Percentiles rank a stretch among this genome's conserved stretches.
phyloP scores from a whole-genome alignment of 23 tunicate species.

The Trididemnum clinides region DNA sequence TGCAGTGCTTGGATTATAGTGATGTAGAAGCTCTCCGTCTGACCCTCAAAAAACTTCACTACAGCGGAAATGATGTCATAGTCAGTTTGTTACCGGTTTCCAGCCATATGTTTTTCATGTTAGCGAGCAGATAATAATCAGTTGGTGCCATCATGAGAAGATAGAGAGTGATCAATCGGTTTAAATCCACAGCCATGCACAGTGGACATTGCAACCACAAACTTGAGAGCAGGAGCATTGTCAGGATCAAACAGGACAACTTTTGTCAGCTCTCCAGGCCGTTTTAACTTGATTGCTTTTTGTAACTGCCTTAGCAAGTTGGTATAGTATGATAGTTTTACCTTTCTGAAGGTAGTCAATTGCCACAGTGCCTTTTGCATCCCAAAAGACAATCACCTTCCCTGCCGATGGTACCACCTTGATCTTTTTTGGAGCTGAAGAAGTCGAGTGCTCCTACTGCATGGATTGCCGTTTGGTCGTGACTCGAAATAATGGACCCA shows the following conservation, averaged over 20 bases:
- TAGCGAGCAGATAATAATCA: background rate
- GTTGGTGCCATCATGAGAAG: too few species aligned
- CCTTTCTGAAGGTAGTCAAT: background rate
- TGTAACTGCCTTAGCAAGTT: too few species aligned
- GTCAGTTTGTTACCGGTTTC: background rate
- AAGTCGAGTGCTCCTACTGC: too few species aligned
- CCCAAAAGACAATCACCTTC: background rate
- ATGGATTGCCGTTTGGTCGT: background rate
- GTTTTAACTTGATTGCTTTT: too few species aligned
- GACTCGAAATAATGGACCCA: background rate
- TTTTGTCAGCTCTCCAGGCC: background rate
- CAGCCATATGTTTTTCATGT: background rate
- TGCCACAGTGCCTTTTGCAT: too few species aligned
- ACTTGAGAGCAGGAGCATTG: background rate
- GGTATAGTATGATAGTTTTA: background rate
- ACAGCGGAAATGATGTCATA: background rate
- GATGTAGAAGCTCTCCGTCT: background rate
- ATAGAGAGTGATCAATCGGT: background rate
- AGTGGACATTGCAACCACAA: background rate
- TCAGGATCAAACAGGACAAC: background rate
- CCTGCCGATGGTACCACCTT: background rate
- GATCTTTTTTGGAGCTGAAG: background rate
- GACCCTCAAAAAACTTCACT: background rate
- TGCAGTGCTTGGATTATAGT: too few species aligned
- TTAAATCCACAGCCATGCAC: background rate